Conservation (phyloP, 2,113 vertebrate species). For the Origma solitaria region DNA sequence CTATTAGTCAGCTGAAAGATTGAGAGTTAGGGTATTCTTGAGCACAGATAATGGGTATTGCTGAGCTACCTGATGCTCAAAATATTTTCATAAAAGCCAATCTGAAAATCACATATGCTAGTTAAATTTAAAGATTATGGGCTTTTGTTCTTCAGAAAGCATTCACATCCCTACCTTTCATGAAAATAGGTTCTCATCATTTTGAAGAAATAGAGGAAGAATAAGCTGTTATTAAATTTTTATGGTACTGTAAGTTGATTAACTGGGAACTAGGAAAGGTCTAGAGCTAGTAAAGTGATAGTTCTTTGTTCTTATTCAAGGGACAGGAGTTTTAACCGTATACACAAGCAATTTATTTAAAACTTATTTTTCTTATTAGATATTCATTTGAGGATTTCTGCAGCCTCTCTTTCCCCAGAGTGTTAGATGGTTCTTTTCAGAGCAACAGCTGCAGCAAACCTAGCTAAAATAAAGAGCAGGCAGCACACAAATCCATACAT, state of each 20-base stretch:
- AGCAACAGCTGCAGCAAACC: conserved; percentile 25
- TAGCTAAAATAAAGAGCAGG: conserved; percentile 31
- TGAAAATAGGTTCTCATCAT: conserved; percentile 22
- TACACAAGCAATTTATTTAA: conserved; percentile 7
- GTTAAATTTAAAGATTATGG: conserved; percentile 16
- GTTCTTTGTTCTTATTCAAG: background rate
- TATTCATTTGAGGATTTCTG: background rate
- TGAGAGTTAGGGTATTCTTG: background rate
- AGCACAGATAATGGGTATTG: background rate
- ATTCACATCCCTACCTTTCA: background rate
- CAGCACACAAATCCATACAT: background rate
- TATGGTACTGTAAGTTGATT: conserved; percentile 42
- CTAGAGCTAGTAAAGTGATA: background rate
- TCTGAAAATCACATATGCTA: background rate
- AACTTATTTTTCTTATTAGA: conserved; percentile 9
- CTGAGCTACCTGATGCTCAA: background rate
- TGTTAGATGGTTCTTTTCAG: background rate
- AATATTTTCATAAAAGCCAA: conserved; percentile 24
- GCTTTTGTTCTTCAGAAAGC: background rate
- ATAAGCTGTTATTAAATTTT: conserved; percentile 48
- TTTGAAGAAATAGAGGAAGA: conserved; percentile 44
- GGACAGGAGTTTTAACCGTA: background rate
- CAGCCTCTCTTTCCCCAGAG: background rate
- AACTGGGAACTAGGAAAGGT: conserved; percentile 17
- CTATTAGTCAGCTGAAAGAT: background rate